phyloP scores from a whole-genome alignment of 2,113 vertebrate genomes.

The Tetrao urogallus region DNA sequence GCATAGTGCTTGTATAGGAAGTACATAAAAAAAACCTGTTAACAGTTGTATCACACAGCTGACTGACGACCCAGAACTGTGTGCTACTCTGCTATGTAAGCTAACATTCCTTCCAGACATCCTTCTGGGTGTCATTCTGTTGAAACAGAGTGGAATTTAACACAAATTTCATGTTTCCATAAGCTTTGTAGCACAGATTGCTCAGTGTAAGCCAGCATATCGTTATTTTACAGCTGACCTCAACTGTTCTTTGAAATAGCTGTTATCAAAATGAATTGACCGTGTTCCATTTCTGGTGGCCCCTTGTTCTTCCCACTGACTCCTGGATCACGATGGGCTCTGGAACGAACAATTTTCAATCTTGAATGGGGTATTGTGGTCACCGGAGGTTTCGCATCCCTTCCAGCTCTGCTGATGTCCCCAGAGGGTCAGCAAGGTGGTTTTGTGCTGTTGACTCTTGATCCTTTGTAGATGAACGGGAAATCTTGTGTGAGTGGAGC shows the following conservation, averaged over 20 bases:
- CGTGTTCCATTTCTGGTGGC: not conserved
- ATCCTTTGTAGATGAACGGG: accelerated
- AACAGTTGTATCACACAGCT: not conserved
- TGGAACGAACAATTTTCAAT: not conserved
- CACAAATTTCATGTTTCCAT: conserved; percentile 10
- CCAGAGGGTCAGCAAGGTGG: accelerated
- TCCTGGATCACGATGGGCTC: not conserved
- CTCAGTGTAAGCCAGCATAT: not conserved
- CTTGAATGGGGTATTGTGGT: not conserved
- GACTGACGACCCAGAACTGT: not conserved
- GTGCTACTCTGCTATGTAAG: not conserved
- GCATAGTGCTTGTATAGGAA: not conserved
- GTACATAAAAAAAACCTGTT: not conserved
- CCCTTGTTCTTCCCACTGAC: not conserved
- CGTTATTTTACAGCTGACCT: conserved; percentile 40
- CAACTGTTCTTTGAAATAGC: not conserved
- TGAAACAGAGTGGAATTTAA: conserved; percentile 30
- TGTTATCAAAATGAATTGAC: conserved; percentile 36
- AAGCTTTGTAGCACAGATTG: not conserved
- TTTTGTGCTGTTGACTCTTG: not conserved
- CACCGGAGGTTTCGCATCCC: not conserved
- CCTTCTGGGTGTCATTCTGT: not conserved
- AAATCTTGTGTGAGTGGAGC: not conserved
- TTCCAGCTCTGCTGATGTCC: not conserved
- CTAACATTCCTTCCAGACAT: not conserved